A percentile compares a stretch with the other conserved stretches of the same genome.
Conservation (phyloP, 2,113 vertebrate genomes). For the Dipodomys stephensi region DNA sequence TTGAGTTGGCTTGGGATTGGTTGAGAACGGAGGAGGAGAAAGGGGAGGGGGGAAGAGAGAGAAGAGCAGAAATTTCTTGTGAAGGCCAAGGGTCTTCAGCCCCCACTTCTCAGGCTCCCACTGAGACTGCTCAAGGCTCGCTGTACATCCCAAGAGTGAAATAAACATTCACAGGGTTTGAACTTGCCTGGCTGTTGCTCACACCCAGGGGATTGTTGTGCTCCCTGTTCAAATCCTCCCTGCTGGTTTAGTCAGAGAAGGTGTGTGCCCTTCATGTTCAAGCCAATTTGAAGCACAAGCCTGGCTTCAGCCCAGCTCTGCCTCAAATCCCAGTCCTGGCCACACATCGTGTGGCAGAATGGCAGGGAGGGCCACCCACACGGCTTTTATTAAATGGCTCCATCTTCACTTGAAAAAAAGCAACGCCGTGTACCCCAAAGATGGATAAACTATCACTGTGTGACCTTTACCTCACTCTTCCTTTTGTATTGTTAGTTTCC, state of each 20-base stretch:
- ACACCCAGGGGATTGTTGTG: neutral
- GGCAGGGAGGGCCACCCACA: neutral
- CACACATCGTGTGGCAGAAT: neutral
- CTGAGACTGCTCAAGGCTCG: neutral
- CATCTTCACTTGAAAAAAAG: constrained; percentile 40
- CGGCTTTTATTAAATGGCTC: constrained; percentile 10
- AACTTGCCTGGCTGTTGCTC: neutral
- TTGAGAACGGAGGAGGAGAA: neutral
- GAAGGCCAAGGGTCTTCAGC: neutral
- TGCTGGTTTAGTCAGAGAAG: constrained; percentile 48
- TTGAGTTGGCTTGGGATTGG: neutral
- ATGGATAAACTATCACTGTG: neutral
- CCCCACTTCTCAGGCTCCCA: neutral
- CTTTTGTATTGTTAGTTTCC: too few species aligned
- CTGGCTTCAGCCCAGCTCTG: constrained; percentile 37
- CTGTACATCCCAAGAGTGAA: constrained; percentile 39
- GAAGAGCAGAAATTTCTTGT: constrained; percentile 7
- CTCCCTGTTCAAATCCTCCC: constrained; percentile 30
- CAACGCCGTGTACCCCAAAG: constrained; percentile 45
- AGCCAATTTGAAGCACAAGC: constrained; percentile 32
- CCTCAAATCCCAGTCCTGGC: neutral
- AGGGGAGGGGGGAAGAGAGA: neutral
- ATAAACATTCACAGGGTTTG: constrained; percentile 21
- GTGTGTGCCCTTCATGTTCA: constrained; percentile 53
- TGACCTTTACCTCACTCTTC: too few species aligned